phyloP scores from a whole-genome alignment of 2,797 vertebrate genomes.

The Pelochelys cantorii region DNA sequence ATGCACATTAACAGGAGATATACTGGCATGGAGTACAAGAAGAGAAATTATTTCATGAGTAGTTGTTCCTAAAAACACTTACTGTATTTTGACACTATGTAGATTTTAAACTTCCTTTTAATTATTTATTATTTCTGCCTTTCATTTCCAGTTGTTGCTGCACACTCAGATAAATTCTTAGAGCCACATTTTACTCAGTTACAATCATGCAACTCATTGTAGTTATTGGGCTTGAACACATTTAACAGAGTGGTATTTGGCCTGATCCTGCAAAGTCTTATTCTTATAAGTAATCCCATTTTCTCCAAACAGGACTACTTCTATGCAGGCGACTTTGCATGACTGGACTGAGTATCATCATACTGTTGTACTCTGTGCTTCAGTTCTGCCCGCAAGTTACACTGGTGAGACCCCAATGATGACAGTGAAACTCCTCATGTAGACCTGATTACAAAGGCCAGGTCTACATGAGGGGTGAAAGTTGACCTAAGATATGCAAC shows the following conservation, averaged over 20 bases:
- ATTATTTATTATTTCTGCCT: neutral
- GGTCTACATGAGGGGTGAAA: no score
- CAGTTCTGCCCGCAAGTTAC: slow-evolving; percentile 27
- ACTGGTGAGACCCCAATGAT: neutral
- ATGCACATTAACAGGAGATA: neutral
- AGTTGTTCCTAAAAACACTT: neutral
- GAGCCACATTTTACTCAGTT: neutral
- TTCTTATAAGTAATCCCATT: neutral
- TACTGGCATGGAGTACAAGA: neutral
- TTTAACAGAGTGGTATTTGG: neutral
- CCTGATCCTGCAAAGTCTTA: neutral
- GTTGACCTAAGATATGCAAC: no score
- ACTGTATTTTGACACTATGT: neutral
- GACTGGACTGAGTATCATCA: neutral
- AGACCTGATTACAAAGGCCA: neutral
- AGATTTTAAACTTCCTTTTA: neutral
- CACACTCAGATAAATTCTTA: neutral
- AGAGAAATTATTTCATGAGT: neutral
- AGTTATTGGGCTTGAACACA: neutral
- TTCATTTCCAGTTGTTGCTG: neutral
- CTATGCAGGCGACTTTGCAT: slow-evolving; percentile 9
- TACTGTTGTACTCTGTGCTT: neutral
- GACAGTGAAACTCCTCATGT: rapidly evolving
- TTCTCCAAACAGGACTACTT: neutral
- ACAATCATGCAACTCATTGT: neutral